Evolutionary conservation across 2,113 vertebrate species (phyloP), one percentile per base, ranked within the genome.

Genomic region (Hypocryptadius cinnamomeus): DNA sequence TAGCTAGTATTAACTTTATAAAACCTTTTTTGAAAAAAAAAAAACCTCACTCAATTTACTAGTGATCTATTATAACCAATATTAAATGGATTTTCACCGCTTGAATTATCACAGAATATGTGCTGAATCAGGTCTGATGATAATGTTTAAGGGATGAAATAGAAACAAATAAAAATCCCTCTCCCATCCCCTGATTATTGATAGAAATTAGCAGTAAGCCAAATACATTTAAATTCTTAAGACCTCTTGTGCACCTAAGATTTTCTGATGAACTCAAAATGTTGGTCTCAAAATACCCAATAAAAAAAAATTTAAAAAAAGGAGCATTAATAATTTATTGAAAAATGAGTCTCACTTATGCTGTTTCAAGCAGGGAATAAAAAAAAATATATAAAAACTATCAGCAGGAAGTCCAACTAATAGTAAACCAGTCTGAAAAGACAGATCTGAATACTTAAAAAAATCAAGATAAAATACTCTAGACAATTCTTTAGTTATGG

Each of bases 381-480:
- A 69, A 65, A 65, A 50, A 50, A 35, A n/a, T 7, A 44, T 44
- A 37, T 22, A 11, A 31, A 30, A 60, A 59, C 71, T 40, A 8
- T 65, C 30, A 85, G 39, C 50, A 74, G 56, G 15, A 61, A 83
- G n/a, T 78, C 9, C 42, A 78, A 33, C n/a, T 85, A 79, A 50
- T 54, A 72, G 35, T n/a, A 81, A 91, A 15, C 3, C 40, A 81
- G 11, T 72, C 35, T 91, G 47, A 77, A 61, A 87, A 91, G 4
- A 56, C 33, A 73, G 51, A 86, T 83, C 33, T 72, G 51, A 96
- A 80, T 83, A 65, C 11, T 90, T 88, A 0, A 69, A 89, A 92
- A 90, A 86, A 92, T 90, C 44, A 91, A 94, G 87, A 89, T 59
- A 76, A 87, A 95, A 91, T 92, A 74, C 73, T 81, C 89, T 40